Evolutionary conservation across 2,797 vertebrate species (phyloP).

Genomic region (Knipowitschia caucasica): DNA sequence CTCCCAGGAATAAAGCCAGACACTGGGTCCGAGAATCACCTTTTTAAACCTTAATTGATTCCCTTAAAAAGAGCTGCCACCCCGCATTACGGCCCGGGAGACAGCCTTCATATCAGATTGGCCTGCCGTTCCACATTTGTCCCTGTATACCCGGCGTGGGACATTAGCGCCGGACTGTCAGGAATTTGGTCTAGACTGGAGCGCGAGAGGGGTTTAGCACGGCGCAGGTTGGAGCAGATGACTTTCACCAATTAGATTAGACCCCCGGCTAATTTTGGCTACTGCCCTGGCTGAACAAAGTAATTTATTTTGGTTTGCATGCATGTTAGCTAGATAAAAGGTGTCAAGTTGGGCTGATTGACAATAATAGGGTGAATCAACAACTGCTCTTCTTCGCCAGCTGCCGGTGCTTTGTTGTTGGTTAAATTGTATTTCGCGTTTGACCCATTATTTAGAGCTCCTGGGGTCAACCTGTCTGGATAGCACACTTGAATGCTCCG

Average conservation of each 20-base stretch:
- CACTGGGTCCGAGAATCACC: conserved; percentile 66
- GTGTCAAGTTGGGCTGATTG: background rate
- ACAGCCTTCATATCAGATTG: conserved; percentile 62
- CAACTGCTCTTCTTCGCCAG: conserved; percentile 13
- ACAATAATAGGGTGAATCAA: background rate
- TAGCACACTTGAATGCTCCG: too few relatives aligned
- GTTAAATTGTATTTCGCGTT: conserved; percentile 1
- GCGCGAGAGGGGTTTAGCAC: conserved; percentile 59
- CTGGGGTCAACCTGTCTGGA: background rate
- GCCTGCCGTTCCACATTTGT: conserved; percentile 57
- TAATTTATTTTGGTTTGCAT: conserved; percentile 51
- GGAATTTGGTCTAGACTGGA: conserved; percentile 73
- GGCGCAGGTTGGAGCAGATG: conserved; percentile 67
- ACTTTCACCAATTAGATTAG: conserved; percentile 76
- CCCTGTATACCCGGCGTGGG: conserved; percentile 32
- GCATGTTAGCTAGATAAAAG: conserved; percentile 13
- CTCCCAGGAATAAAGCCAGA: conserved; percentile 65
- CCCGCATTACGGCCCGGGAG: conserved; percentile 58
- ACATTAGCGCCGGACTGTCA: conserved; percentile 63
- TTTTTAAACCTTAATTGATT: conserved; percentile 77
- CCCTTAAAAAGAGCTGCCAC: conserved; percentile 67
- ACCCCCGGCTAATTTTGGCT: conserved; percentile 74
- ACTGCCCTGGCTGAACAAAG: conserved; percentile 47
- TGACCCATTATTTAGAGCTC: background rate
- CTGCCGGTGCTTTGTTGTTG: conserved; percentile 1